Evolutionary conservation across 2,113 vertebrate genomes (phyloP), one percentile per base, ranked within the genome.

Genomic region (Hucho hucho): DNA sequence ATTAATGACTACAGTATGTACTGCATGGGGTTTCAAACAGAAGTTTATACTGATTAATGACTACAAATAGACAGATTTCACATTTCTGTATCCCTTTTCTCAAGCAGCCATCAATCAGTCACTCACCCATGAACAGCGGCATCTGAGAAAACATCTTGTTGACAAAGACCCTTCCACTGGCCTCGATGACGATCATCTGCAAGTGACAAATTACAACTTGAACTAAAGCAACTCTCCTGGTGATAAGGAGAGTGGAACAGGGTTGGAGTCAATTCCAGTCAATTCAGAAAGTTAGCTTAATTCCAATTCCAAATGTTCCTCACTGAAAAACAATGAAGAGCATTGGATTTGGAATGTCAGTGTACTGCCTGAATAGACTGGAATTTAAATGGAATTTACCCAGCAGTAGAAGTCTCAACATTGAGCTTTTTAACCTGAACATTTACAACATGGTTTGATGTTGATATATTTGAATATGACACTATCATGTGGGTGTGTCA

Each of bases 61-160:
- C 59, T 29, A 63, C 24, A n/a, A n/a, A 25, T 59, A 24, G 22
- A 7, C 18, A 63, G 22, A 63, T n/a, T 12, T 63, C n/a, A 12
- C 18, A 63, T n/a, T 9, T 37, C 32, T 37, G 32, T 37, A 6
- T 37, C 32, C 2, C 14, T 49, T 3, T 59, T 59, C 56, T 59
- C 20, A n/a, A 22, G 56, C n/a, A 22, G 56, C 56, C 16, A 59
- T 59, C 18, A n/a, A 59, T 4, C 56, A 43, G 18, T 3, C 3
- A 69, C 83, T 58, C 75, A 97, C 96, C 92, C 76, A 88, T 81
- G 26, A 91, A 93, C 68, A 95, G n/a, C 1, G 96, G 96, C 79
- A 96, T 75, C 67, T 88, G 87, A 7, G 89, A 93, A 56, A 81
- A 83, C 47, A 90, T 70, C 77, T 83, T 91, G 81, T 96, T 95